Base-by-base conservation (phyloP, 2,797 vertebrate species). In the Lepus oiostolus region DNA sequence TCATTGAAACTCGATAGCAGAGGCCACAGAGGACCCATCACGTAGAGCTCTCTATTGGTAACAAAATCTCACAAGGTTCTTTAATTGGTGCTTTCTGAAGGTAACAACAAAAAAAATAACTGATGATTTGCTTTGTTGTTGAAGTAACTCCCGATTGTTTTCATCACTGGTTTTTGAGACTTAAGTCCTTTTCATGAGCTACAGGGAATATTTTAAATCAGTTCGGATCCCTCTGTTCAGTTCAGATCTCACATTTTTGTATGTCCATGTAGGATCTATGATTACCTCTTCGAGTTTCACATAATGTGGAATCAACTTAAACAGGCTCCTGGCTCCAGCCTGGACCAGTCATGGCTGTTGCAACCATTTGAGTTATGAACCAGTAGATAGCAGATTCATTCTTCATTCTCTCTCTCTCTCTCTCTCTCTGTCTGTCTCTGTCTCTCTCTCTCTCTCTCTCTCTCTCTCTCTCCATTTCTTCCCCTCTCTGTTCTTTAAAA, bases 171-270 rank as follows among this genome's bases (percentile, higher is more conserved):
- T 83, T 21, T 1, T 12, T 81, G 26, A 30, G 52, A 70, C 50
- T 35, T 85, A 85, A 24, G 24, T 72, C 52, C 72, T 90, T 93
- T 92, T 65, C 30, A 22, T 67, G 9, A 93, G 38, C 42, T 58
- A 58, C 12, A 24, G 8, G 4, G 77, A n/a, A 79, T 60, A 76
- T 28, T 71, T 62, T 90, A 72, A 63, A 10, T 80, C 52, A 32
- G 38, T 47, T 85, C 30, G 22, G 11, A 60, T 16, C 65, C 26
- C 19, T 74, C 22, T 85, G 7, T 79, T 82, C 21, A 42, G 9
- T 83, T 93, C 22, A 95, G 19, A 76, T 38, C 72, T 68, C 52
- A 90, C 72, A 67, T 16, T 90, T 84, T 85, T 42, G 12, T 79
- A 42, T 62, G 4, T 80, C 70, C 50, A 62, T n/a, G 47, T 16